These are phyloP conservation scores for Anomalospiza imberbis DNA, from an alignment of 2,797 vertebrate species.

Conservation along the genomic window DNA sequence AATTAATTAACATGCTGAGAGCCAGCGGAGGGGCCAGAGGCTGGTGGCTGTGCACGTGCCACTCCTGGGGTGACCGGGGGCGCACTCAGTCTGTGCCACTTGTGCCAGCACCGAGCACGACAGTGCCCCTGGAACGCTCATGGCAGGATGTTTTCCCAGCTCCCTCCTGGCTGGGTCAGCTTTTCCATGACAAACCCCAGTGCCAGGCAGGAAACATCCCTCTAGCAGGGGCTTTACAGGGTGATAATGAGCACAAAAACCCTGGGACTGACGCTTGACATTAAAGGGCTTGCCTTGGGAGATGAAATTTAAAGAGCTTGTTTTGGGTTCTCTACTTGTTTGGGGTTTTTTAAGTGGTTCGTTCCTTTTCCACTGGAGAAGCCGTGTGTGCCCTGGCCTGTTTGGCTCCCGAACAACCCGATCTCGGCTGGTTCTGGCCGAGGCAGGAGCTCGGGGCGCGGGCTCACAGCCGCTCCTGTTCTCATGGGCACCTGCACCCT, in stretches of 20 bases:
- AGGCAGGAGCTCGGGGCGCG: background rate
- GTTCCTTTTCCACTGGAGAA: background rate
- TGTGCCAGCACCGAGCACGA: fast-evolving
- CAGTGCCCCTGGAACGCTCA: fast-evolving
- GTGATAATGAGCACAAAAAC: background rate
- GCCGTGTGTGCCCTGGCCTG: background rate
- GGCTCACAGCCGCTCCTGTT: too few relatives aligned
- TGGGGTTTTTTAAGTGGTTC: background rate
- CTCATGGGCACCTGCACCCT: too few relatives aligned
- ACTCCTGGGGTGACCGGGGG: background rate
- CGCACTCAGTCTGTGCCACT: fast-evolving
- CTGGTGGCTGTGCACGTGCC: background rate
- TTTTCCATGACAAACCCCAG: background rate
- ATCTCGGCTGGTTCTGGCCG: background rate
- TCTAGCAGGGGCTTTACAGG: background rate
- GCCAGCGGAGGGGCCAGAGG: background rate
- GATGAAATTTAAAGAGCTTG: background rate
- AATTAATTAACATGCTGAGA: slow-evolving; percentile 61
- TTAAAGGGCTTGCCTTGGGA: background rate
- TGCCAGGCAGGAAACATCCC: background rate
- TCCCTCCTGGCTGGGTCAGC: background rate
- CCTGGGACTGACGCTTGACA: background rate
- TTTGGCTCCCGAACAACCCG: background rate
- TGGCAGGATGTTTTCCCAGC: fast-evolving
- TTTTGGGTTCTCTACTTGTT: background rate